A percentile compares a stretch with the other conserved stretches of the same genome.
Evolutionary conservation across 2,888 invertebrate genomes (phyloP).

Genomic region (Luperina nickerlii): DNA sequence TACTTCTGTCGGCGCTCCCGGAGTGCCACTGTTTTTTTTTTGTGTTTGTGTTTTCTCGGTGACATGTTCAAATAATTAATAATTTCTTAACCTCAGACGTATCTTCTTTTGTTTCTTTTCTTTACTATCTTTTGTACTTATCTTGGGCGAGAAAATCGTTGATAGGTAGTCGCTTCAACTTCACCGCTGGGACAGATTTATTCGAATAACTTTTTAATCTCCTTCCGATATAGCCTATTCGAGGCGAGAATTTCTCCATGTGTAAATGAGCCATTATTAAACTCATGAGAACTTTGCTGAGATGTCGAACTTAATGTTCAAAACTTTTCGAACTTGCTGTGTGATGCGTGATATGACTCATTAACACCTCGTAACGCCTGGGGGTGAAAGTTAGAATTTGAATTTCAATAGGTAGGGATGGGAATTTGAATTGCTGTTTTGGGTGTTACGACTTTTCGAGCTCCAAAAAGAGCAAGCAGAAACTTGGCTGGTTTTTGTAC

Average conservation of each 20-base stretch:
- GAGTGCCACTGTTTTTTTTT: too few relatives aligned
- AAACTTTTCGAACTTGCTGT: constrained; percentile 31
- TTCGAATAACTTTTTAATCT: not conserved
- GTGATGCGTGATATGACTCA: constrained; percentile 38
- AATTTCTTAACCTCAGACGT: not conserved
- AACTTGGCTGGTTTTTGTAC: not conserved
- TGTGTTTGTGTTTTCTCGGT: too few relatives aligned
- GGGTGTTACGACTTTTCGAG: not conserved
- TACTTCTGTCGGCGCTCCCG: too few relatives aligned
- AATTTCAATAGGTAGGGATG: not conserved
- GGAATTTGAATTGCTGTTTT: not conserved
- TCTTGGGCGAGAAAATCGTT: not conserved
- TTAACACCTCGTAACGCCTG: constrained; percentile 5
- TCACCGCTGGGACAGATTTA: not conserved
- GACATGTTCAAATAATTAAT: not conserved
- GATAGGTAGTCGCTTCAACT: not conserved
- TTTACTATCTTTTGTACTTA: too few relatives aligned
- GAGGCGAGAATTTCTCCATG: not conserved
- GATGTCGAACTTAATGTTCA: constrained; percentile 23
- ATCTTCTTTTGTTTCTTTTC: too few relatives aligned
- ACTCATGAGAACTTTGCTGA: constrained; percentile 32
- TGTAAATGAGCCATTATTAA: constrained; percentile 22
- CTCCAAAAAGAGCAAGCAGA: not conserved
- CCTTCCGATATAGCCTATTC: not conserved
- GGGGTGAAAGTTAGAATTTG: not conserved